A percentile compares a stretch with the other conserved stretches of the same genome.
Evolutionary conservation across 2,113 vertebrate species (phyloP).

Genomic region (Lontra canadensis): DNA sequence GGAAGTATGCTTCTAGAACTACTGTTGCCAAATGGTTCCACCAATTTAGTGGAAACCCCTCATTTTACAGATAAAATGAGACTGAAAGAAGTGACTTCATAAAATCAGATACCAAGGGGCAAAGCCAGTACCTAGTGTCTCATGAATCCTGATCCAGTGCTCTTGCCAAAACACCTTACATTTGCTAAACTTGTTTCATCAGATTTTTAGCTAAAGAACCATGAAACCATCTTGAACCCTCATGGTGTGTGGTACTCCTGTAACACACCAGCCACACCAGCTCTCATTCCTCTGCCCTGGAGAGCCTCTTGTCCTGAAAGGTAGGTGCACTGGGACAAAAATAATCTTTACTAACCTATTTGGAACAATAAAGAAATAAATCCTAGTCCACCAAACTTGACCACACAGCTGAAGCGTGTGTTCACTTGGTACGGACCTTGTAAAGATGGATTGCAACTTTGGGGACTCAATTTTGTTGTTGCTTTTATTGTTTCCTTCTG

Average conservation of each 20-base stretch:
- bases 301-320: neutral
- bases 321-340: neutral
- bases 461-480: slow-evolving; percentile 11
- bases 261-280: neutral
- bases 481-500: slow-evolving; percentile 37
- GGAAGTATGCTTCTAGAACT: neutral
- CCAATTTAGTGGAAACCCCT: neutral
- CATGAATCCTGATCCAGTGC: neutral
- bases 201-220: neutral
- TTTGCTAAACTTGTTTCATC: neutral
- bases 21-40: neutral
- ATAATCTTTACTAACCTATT: neutral
- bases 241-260: neutral
- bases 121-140: neutral
- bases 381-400: slow-evolving; percentile 32
- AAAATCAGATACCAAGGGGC: neutral
- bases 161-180: neutral
- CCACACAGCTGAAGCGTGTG: slow-evolving; percentile 24
- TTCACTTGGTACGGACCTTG: slow-evolving; percentile 58
- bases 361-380: slow-evolving; percentile 56
- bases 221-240: neutral
- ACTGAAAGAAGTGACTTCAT: neutral
- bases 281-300: neutral
- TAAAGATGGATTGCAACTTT: slow-evolving; percentile 39
- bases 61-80: slow-evolving; percentile 15